Conservation (phyloP, 2,797 vertebrate genomes). For the Harpagifer antarcticus region DNA sequence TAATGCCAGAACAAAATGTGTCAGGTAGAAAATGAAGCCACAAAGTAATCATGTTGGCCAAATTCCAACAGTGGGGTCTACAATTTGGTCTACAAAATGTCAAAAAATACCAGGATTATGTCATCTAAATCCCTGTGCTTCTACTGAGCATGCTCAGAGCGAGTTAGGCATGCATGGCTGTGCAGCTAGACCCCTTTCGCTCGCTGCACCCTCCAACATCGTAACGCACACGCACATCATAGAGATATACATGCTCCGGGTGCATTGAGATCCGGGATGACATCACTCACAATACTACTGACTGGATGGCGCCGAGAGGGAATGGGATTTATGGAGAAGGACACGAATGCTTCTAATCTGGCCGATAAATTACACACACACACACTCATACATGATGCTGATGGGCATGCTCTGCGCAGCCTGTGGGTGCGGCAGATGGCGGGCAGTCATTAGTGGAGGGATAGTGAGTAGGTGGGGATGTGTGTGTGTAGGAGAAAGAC, state of each 20-base stretch:
- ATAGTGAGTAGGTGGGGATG: conserved; percentile 42
- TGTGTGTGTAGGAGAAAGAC: conserved; percentile 44
- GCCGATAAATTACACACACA: conserved; percentile 39
- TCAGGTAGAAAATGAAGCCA: neutral
- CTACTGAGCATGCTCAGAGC: conserved; percentile 51
- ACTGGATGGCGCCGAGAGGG: conserved; percentile 37
- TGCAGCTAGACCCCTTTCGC: conserved; percentile 51
- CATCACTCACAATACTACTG: conserved; percentile 41
- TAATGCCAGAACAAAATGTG: neutral
- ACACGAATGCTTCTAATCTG: conserved; percentile 65
- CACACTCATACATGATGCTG: conserved; percentile 3
- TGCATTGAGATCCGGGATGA: conserved; percentile 36
- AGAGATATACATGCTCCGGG: neutral
- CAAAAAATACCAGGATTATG: neutral
- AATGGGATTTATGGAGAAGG: conserved; percentile 57
- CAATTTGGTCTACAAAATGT: neutral
- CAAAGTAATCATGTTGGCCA: neutral
- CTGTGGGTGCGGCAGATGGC: conserved; percentile 76
- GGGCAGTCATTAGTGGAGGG: conserved; percentile 73
- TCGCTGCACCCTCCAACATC: conserved; percentile 1
- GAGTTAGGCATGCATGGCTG: conserved; percentile 55
- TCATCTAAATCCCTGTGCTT: neutral
- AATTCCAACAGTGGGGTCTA: conserved; percentile 7
- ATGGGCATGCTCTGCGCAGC: conserved; percentile 35
- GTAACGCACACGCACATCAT: conserved; percentile 44